A percentile compares a stretch with the other conserved stretches of the same genome.
phyloP scores from a whole-genome alignment of 92 coral and sea anemone species.

The Metridium senile region DNA sequence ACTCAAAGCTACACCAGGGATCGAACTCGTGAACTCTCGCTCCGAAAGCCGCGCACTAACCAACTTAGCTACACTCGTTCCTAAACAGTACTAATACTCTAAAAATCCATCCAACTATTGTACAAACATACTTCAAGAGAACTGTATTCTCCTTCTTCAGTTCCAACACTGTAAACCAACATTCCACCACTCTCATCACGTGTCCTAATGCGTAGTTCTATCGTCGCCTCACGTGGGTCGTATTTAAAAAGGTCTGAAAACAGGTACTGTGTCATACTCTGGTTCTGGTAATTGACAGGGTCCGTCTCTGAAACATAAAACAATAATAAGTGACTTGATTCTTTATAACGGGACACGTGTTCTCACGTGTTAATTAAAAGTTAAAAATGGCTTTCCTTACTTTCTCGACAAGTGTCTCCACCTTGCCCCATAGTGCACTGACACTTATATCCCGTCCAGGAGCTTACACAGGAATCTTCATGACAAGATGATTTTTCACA shows the following conservation, averaged over 20 bases:
- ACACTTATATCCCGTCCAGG: conserved; percentile 80
- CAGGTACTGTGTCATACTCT: conserved; percentile 64
- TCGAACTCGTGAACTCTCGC: too few species aligned
- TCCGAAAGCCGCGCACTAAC: too few species aligned
- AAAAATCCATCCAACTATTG: too few species aligned
- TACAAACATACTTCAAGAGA: conserved; percentile 51
- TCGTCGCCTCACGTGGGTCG: conserved; percentile 82
- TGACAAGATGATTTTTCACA: conserved; percentile 72
- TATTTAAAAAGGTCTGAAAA: conserved; percentile 54
- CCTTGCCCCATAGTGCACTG: conserved; percentile 67
- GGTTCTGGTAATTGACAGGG: conserved; percentile 56
- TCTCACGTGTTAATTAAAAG: not conserved
- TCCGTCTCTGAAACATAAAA: conserved; percentile 27
- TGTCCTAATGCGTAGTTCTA: conserved; percentile 82
- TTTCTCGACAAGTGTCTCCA: conserved; percentile 47
- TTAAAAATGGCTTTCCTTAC: conserved; percentile 48
- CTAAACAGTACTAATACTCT: too few species aligned
- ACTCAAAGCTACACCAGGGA: too few species aligned
- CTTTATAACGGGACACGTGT: not conserved
- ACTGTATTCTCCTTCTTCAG: conserved; percentile 52
- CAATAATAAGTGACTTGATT: not conserved
- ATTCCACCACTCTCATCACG: conserved; percentile 89
- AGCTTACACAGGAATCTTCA: conserved; percentile 73
- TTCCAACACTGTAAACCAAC: conserved; percentile 70
- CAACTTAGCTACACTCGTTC: too few species aligned